Conservation (phyloP, 2,113 vertebrate species). For the Caranx melampygus region DNA sequence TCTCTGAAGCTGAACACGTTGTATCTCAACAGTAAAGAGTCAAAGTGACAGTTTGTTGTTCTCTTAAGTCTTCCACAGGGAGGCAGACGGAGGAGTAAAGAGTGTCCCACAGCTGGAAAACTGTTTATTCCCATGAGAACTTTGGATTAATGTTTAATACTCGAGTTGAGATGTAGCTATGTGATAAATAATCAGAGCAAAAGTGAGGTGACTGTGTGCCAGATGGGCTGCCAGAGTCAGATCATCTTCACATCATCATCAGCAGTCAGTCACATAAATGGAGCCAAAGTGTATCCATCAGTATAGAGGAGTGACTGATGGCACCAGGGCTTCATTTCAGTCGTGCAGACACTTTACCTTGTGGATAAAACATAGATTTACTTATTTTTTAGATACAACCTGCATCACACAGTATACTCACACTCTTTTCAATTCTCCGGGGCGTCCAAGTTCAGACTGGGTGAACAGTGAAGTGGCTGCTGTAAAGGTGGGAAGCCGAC, state of each 20-base stretch:
- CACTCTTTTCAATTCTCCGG: slow-evolving; percentile 30
- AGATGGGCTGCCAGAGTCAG: not conserved
- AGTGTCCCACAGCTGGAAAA: not conserved
- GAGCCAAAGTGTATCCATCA: not conserved
- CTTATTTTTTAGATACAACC: slow-evolving; percentile 6
- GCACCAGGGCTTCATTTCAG: not conserved
- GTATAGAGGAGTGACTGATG: not conserved
- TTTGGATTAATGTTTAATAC: not conserved
- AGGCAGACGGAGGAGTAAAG: not conserved
- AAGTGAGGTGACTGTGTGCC: not conserved
- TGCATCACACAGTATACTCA: not conserved
- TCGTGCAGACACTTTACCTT: not conserved
- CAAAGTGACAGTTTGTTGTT: not conserved
- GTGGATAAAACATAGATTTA: not conserved
- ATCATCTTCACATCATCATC: not conserved
- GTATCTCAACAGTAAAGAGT: not conserved
- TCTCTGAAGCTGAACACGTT: not conserved
- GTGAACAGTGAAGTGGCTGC: slow-evolving; percentile 38
- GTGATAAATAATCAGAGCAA: not conserved
- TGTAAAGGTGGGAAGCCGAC: slow-evolving; percentile 68
- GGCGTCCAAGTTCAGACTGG: slow-evolving; percentile 30
- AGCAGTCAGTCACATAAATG: not conserved
- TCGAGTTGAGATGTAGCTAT: not conserved
- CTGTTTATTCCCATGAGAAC: not conserved
- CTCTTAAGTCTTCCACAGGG: not conserved